Base-by-base conservation (phyloP, 2,888 invertebrate genomes). In the Thysanoteuthis rhombus region DNA sequence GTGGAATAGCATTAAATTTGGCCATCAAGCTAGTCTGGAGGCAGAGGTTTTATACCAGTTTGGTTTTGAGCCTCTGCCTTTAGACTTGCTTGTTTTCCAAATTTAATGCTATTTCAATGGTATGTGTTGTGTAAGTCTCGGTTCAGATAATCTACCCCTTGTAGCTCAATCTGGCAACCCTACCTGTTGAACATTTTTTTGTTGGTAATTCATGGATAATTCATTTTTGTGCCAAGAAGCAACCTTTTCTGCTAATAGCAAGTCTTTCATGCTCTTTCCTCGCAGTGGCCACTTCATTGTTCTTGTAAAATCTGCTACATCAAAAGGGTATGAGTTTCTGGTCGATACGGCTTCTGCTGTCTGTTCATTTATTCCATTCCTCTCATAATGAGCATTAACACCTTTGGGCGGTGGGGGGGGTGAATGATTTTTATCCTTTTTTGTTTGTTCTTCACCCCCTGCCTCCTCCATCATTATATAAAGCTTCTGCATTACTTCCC, bases 171-270 rank as follows among this genome's bases (percentile, higher is more conserved):
- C n/a, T n/a, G n/a, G n/a, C n/a, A n/a, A n/a, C n/a, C n/a, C n/a
- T n/a, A 75, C 75, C 75, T 75, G 75, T 75, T 75, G 36, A 75
- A n/a, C 75, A 75, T 75, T 75, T n/a, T n/a, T n/a, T 75, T 75
- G 75, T 75, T 75, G 75, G n/a, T 75, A 75, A 75, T 75, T n/a
- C n/a, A 75, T n/a, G 75, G 75, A n/a, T 75, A 75, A 75, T 75
- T 75, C 75, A 75, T 75, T 75, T 36, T 75, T 75, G 75, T 75
- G 75, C n/a, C 75, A 75, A n/a, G n/a, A 75, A 75, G 12, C 75
- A 75, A 75, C n/a, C n/a, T 36, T n/a, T 36, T 75, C 75, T 75
- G 75, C n/a, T n/a, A n/a, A 75, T 36, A 12, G n/a, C 75, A 75
- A 75, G n/a, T 75, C 75, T 75, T 75, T 75, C 75, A 75, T 75